Percentiles rank a stretch among this genome's conserved stretches.
Conservation (phyloP, 2,113 vertebrate species). For the Rattus rattus region DNA sequence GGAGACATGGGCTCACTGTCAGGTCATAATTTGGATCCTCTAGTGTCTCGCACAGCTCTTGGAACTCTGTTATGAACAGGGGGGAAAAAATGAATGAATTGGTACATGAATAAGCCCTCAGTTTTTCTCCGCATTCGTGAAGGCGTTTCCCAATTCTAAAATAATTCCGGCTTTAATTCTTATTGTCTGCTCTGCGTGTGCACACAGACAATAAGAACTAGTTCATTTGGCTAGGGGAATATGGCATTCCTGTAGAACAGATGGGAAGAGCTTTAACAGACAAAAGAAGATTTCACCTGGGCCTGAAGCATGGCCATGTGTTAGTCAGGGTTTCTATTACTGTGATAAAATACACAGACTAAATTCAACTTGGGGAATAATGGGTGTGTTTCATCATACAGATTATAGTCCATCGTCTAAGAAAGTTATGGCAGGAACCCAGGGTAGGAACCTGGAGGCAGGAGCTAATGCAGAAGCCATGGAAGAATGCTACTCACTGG, state of each 20-base stretch:
- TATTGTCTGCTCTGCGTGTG: not conserved
- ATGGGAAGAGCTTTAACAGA: not conserved
- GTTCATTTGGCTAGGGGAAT: not conserved
- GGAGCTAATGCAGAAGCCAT: not conserved
- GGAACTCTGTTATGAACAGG: not conserved
- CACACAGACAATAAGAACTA: not conserved
- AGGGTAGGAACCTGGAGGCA: not conserved
- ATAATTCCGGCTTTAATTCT: constrained; percentile 8
- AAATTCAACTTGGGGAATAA: not conserved
- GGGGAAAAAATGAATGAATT: not conserved
- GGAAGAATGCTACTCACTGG: not conserved
- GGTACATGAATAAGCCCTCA: not conserved
- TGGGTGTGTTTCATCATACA: not conserved
- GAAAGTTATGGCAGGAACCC: not conserved
- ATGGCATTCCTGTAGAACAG: not conserved
- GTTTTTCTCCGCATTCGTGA: not conserved
- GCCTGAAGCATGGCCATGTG: not conserved
- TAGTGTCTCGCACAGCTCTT: not conserved
- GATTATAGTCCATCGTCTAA: not conserved
- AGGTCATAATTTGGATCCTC: not conserved
- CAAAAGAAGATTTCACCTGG: constrained; percentile 9
- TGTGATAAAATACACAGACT: not conserved
- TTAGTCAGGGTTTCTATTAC: not conserved
- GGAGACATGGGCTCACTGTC: not conserved
- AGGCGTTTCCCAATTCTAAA: constrained; percentile 29